Conservation (phyloP, 2,888 invertebrate genomes). For the Eretmocerus hayati region DNA sequence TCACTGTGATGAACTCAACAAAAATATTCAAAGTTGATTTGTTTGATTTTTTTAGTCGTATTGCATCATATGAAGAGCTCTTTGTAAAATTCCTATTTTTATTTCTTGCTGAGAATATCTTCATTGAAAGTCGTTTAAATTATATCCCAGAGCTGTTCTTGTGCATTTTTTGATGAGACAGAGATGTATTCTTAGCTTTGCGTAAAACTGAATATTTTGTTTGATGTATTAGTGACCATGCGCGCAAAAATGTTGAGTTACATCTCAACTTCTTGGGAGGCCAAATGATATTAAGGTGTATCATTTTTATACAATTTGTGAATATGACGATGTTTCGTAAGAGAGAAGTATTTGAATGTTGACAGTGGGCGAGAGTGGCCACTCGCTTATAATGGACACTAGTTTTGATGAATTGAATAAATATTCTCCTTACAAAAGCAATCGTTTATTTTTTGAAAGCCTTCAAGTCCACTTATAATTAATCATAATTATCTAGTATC, state of each 20-base stretch:
- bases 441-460: slow-evolving; percentile 15
- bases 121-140: too few relatives aligned
- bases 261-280: slow-evolving; percentile 13
- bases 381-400: slow-evolving; percentile 17
- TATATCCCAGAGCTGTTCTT: too few relatives aligned
- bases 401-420: slow-evolving; percentile 19
- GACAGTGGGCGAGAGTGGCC: slow-evolving; percentile 14
- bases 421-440: slow-evolving; percentile 20
- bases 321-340: slow-evolving; percentile 15
- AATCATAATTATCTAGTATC: slow-evolving; percentile 10
- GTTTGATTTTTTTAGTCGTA: too few relatives aligned
- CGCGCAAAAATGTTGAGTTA: slow-evolving; percentile 11
- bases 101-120: too few relatives aligned
- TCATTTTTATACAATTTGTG: slow-evolving; percentile 22
- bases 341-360: slow-evolving; percentile 17
- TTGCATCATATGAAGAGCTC: too few relatives aligned
- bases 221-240: slow-evolving; percentile 9
- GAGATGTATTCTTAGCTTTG: slow-evolving; percentile 15
- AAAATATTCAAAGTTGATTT: too few relatives aligned
- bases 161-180: background rate
- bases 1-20: slow-evolving; percentile 15
- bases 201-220: slow-evolving; percentile 17
- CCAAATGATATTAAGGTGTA: slow-evolving; percentile 15
- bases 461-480: slow-evolving; percentile 7
- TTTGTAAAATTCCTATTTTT: too few relatives aligned